Conservation (phyloP, 2,797 vertebrate genomes). For the Hippoglossus hippoglossus region DNA sequence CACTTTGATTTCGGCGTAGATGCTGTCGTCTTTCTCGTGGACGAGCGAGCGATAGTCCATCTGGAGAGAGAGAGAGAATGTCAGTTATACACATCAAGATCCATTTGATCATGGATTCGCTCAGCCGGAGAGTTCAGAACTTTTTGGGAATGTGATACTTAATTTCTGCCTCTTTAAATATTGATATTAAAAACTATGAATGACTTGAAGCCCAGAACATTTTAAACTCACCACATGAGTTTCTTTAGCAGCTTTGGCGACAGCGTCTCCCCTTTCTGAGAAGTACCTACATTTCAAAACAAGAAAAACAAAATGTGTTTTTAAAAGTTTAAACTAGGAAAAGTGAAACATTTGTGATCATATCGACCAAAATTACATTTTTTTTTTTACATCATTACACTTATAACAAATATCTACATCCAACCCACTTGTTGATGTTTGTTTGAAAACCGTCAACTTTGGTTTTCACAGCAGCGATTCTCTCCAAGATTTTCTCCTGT, state of each 20-base stretch:
- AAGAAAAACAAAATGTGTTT: too few species aligned
- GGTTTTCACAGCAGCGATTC: slow-evolving; percentile 89
- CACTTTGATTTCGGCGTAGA: slow-evolving; percentile 85
- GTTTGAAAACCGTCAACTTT: slow-evolving; percentile 90
- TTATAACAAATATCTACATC: neutral
- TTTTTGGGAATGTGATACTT: too few species aligned
- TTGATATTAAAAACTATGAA: too few species aligned
- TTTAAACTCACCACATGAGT: slow-evolving; percentile 88
- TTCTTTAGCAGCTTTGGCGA: slow-evolving; percentile 93
- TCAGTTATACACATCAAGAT: too few species aligned
- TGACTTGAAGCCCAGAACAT: neutral
- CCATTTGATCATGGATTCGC: too few species aligned
- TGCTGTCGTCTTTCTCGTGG: slow-evolving; percentile 87
- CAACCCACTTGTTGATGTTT: slow-evolving; percentile 89
- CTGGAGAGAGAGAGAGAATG: slow-evolving; percentile 63
- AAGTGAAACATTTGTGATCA: neutral
- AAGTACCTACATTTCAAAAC: slow-evolving; percentile 83
- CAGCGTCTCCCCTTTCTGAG: slow-evolving; percentile 91
- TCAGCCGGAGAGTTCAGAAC: too few species aligned
- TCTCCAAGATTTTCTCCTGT: slow-evolving; percentile 92
- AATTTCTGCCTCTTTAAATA: too few species aligned
- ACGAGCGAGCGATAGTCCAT: slow-evolving; percentile 93
- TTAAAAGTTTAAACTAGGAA: too few species aligned
- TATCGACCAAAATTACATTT: too few species aligned
- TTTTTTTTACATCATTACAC: neutral